These are phyloP conservation scores for Ceriagrion tenellum DNA, from an alignment of 2,888 invertebrate genomes.

Conservation along the genomic window DNA sequence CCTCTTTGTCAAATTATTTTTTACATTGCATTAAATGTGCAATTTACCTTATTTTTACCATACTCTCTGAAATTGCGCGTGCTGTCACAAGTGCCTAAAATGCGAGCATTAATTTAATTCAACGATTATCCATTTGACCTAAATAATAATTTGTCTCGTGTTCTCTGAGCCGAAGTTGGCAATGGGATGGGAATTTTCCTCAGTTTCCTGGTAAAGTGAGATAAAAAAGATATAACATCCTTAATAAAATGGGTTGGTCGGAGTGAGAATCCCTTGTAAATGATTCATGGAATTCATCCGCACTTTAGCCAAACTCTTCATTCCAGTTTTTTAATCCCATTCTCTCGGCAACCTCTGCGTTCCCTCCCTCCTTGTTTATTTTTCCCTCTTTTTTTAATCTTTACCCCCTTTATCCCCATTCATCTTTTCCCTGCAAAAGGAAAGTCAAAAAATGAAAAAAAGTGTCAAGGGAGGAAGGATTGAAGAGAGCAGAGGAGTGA, in stretches of 20 bases:
- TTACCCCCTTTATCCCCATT: neutral
- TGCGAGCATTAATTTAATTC: neutral
- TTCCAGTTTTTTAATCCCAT: neutral
- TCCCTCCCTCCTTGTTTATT: too few species aligned
- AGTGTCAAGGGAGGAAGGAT: neutral
- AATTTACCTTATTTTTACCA: too few species aligned
- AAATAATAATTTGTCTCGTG: neutral
- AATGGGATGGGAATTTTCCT: neutral
- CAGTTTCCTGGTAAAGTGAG: too few species aligned
- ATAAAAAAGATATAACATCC: too few species aligned
- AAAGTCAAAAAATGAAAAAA: neutral
- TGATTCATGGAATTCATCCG: neutral
- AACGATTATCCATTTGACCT: neutral
- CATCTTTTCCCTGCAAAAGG: neutral
- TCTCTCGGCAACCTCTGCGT: neutral
- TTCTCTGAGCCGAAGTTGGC: neutral
- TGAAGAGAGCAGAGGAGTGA: neutral
- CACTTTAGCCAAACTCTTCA: neutral
- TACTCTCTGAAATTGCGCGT: too few species aligned
- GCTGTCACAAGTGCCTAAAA: too few species aligned
- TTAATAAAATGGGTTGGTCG: neutral
- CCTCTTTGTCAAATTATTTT: too few species aligned
- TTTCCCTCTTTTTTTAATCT: neutral
- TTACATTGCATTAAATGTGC: too few species aligned
- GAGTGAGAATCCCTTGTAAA: neutral